These are phyloP conservation scores for Catharus ustulatus DNA, from an alignment of 2,797 vertebrate species.

Conservation along the genomic window DNA sequence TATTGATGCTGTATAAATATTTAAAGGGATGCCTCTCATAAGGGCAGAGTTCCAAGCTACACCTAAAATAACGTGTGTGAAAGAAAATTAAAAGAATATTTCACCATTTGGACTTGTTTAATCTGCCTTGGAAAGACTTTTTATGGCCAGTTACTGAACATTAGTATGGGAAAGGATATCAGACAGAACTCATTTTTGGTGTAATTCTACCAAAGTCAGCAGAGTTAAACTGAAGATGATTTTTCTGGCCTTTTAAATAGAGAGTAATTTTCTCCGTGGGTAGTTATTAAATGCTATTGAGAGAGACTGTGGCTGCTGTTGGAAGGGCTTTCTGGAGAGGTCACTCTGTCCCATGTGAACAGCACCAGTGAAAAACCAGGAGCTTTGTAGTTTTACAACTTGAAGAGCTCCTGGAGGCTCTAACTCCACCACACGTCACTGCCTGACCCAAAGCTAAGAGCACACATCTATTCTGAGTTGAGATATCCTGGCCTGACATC, in stretches of 20 bases:
- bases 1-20: constrained; percentile 58
- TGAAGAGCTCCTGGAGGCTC: constrained; percentile 25
- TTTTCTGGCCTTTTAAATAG: constrained; percentile 70
- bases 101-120: constrained; percentile 37
- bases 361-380: constrained; percentile 35
- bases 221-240: constrained; percentile 60
- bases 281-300: constrained; percentile 68
- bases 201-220: constrained; percentile 65
- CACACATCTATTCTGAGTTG: background rate
- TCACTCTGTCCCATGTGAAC: constrained; percentile 54
- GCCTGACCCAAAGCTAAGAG: constrained; percentile 48
- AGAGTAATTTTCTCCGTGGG: constrained; percentile 66
- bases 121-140: constrained; percentile 14
- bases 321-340: constrained; percentile 58
- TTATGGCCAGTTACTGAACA: constrained; percentile 7
- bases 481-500: constrained; percentile 47
- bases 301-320: constrained; percentile 30
- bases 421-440: background rate
- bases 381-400: constrained; percentile 47
- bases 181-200: constrained; percentile 28
- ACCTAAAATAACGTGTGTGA: constrained; percentile 24
- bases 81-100: constrained; percentile 63
- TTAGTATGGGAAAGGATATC: constrained; percentile 8
- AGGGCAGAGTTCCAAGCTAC: constrained; percentile 49
- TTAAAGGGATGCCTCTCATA: constrained; percentile 40